phyloP scores from a whole-genome alignment of 2,797 vertebrate genomes.

The Acomys russatus region DNA sequence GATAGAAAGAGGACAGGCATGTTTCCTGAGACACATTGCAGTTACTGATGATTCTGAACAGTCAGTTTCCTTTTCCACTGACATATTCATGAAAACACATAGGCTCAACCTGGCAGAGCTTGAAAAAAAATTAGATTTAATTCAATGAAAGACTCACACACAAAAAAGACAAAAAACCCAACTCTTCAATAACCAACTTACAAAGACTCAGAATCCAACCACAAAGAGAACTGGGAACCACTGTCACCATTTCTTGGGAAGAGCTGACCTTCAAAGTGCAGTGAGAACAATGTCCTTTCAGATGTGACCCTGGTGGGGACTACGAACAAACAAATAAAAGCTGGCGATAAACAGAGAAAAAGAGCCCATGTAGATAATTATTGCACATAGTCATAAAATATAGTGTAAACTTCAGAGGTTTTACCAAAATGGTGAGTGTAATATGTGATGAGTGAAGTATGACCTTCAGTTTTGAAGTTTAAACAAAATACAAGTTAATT shows the following conservation, averaged over 20 bases:
- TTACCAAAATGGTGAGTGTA: not conserved
- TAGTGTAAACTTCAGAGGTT: not conserved
- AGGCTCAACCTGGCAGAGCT: not conserved
- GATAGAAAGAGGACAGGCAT: not conserved
- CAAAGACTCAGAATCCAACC: not conserved
- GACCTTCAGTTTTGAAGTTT: conserved; percentile 14
- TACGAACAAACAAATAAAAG: not conserved
- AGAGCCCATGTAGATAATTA: not conserved
- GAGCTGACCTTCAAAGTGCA: not conserved
- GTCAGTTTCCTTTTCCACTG: not conserved
- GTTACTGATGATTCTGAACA: not conserved
- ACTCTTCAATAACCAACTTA: not conserved
- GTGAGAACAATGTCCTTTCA: not conserved
- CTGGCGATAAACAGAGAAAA: not conserved
- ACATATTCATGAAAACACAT: conserved; percentile 6
- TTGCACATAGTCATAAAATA: not conserved
- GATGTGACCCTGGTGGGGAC: not conserved
- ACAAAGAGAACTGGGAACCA: not conserved
- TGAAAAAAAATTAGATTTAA: conserved; percentile 16
- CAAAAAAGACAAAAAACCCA: not conserved
- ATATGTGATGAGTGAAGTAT: not conserved
- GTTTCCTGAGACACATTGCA: not conserved
- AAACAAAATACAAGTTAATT: conserved; percentile 36
- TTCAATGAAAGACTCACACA: not conserved
- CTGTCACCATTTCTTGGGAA: not conserved